phyloP scores from a whole-genome alignment of 2,797 vertebrate genomes.

The Mus caroli region DNA sequence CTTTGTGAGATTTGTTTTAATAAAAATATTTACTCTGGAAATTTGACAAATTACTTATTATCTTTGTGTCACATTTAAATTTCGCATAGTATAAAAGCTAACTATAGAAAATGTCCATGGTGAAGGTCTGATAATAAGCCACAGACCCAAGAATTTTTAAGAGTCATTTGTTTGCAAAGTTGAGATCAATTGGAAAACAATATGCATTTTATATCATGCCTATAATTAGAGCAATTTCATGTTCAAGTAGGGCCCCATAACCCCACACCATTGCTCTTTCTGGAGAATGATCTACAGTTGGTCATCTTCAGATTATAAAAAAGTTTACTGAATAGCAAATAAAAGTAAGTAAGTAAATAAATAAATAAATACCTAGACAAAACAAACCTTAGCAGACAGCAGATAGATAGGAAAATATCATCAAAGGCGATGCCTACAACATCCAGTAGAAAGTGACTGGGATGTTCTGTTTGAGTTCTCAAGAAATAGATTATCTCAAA shows the following conservation, averaged over 20 bases:
- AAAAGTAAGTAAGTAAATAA: too few relatives aligned
- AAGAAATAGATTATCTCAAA: background rate
- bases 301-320: too few relatives aligned
- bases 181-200: background rate
- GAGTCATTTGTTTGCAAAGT: background rate
- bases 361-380: too few relatives aligned
- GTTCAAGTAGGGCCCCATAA: background rate
- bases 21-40: background rate
- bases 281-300: too few relatives aligned
- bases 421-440: background rate
- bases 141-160: background rate
- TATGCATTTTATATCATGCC: background rate
- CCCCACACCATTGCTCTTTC: background rate
- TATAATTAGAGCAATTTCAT: background rate
- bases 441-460: background rate
- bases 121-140: background rate
- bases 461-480: background rate
- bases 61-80: constrained; percentile 5
- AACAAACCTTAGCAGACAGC: background rate
- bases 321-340: background rate
- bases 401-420: background rate
- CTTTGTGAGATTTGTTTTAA: background rate
- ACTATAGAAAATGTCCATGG: background rate
- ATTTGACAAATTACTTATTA: background rate
- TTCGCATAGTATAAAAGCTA: background rate